Percentiles rank a stretch among this genome's conserved stretches.
Conservation (phyloP, 1,140 invertebrate species). For the Potamilus streckersoni region DNA sequence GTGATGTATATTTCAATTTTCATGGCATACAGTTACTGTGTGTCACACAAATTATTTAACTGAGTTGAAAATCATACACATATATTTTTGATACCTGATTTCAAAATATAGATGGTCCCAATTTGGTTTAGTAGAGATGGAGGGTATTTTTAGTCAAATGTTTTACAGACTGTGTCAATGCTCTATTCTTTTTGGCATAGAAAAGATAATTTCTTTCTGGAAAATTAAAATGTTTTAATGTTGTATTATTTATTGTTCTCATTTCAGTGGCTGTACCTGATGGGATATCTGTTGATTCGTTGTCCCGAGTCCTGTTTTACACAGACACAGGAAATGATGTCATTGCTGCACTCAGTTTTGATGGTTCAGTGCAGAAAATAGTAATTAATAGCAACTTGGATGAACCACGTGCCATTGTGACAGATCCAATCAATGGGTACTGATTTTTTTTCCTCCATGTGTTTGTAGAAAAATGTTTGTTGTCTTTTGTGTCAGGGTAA, state of each 20-base stretch:
- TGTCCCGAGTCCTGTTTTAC: constrained; percentile 49
- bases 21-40: too few relatives aligned
- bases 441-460: too few relatives aligned
- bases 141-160: not conserved
- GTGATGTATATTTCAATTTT: too few relatives aligned
- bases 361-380: constrained; percentile 74
- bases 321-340: constrained; percentile 52
- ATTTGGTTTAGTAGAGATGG: too few relatives aligned
- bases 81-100: too few relatives aligned
- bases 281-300: constrained; percentile 50
- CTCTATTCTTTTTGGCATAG: not conserved
- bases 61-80: too few relatives aligned
- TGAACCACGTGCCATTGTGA: constrained; percentile 92
- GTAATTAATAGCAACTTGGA: constrained; percentile 86
- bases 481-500: too few relatives aligned
- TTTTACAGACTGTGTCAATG: not conserved
- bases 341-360: constrained; percentile 44
- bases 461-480: too few relatives aligned
- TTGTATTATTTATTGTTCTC: not conserved
- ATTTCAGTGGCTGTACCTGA: constrained; percentile 45
- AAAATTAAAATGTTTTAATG: not conserved
- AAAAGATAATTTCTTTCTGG: not conserved
- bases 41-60: too few relatives aligned
- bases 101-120: too few relatives aligned
- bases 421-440: constrained; percentile 79